Evolutionary conservation across 2,797 vertebrate species (phyloP).

Genomic region (Crypturellus tataupa): DNA sequence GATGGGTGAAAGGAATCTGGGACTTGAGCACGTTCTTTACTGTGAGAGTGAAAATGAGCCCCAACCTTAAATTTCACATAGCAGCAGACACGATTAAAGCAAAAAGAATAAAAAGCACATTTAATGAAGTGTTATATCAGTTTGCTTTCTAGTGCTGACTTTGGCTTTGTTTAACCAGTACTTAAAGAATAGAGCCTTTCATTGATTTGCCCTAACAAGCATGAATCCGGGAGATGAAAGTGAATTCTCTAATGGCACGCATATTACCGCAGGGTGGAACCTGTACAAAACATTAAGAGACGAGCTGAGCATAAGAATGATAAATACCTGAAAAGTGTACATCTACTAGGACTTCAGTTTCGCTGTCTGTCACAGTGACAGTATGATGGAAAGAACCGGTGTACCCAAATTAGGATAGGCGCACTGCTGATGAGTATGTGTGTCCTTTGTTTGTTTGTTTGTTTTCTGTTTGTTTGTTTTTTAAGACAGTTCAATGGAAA

Average conservation of each 20-base stretch:
- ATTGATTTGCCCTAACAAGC: slow-evolving; percentile 65
- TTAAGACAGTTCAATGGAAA: neutral
- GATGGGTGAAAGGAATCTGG: neutral
- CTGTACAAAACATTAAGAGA: neutral
- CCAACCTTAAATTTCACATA: slow-evolving; percentile 37
- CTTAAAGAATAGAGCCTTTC: slow-evolving; percentile 68
- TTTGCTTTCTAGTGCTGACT: slow-evolving; percentile 60
- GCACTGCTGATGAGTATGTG: neutral
- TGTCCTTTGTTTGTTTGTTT: no score
- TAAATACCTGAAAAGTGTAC: slow-evolving; percentile 16
- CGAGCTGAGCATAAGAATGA: slow-evolving; percentile 11
- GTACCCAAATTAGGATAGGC: neutral
- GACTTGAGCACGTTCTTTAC: slow-evolving; percentile 33
- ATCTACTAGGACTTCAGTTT: slow-evolving; percentile 3
- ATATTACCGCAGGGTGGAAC: slow-evolving; percentile 35
- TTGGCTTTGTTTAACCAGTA: slow-evolving; percentile 62
- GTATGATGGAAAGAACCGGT: neutral
- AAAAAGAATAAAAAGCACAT: slow-evolving; percentile 47
- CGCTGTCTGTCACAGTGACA: neutral
- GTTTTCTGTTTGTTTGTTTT: no score
- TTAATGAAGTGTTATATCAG: slow-evolving; percentile 51
- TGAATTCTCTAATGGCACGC: slow-evolving; percentile 63
- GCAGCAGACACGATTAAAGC: slow-evolving; percentile 28
- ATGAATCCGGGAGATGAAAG: slow-evolving; percentile 75
- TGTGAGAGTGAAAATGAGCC: slow-evolving; percentile 7